phyloP scores from a whole-genome alignment of 2,113 vertebrate genomes.

The Anolis sagrei region DNA sequence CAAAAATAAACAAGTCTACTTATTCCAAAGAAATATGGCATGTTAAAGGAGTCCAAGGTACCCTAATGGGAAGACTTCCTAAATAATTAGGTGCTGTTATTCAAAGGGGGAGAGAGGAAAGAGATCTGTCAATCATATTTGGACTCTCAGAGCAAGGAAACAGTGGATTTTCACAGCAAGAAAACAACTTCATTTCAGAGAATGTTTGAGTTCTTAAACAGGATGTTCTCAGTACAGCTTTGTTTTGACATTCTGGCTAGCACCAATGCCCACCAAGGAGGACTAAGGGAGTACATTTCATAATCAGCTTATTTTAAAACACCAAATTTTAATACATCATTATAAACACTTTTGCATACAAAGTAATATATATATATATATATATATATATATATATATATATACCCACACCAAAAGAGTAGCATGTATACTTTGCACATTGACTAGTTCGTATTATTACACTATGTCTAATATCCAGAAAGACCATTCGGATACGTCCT shows the following conservation, averaged over 20 bases:
- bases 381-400: too few relatives aligned
- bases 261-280: not conserved
- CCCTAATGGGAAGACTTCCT: constrained; percentile 26
- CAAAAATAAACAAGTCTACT: constrained; percentile 60
- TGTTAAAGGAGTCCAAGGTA: constrained; percentile 43
- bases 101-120: not conserved
- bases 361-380: too few relatives aligned
- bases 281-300: not conserved
- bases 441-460: not conserved
- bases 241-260: not conserved
- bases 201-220: constrained; percentile 12
- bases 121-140: not conserved
- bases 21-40: constrained; percentile 55
- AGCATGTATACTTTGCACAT: not conserved
- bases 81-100: constrained; percentile 51
- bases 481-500: not conserved
- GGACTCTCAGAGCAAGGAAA: not conserved
- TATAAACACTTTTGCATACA: not conserved
- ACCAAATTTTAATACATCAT: not conserved
- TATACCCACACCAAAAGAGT: not conserved
- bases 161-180: not conserved
- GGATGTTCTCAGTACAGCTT: constrained; percentile 32
- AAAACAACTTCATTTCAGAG: constrained; percentile 9
- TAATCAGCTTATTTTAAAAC: not conserved
- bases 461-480: not conserved